A percentile compares a stretch with the other conserved stretches of the same genome.
phyloP scores from a whole-genome alignment of 2,888 invertebrate species.

The Tortricodes alternella region DNA sequence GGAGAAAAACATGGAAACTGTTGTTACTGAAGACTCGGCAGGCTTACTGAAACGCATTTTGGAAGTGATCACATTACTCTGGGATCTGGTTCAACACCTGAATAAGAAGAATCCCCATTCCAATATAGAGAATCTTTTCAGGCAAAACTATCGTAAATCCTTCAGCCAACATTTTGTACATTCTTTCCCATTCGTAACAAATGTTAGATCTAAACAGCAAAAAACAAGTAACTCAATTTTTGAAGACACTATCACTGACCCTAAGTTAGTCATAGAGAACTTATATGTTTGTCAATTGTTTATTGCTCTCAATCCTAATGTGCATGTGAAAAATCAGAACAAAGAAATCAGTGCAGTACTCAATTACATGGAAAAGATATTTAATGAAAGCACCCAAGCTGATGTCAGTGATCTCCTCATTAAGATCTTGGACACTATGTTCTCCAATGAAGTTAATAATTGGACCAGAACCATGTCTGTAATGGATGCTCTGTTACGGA shows the following conservation, averaged over 20 bases:
- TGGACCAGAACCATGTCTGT: constrained; percentile 63
- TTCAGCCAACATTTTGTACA: constrained; percentile 82
- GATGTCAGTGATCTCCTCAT: constrained; percentile 53
- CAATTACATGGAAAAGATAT: constrained; percentile 78
- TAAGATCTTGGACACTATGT: constrained; percentile 61
- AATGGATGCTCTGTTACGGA: constrained; percentile 62
- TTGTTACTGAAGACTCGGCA: constrained; percentile 85
- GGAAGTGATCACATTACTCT: constrained; percentile 84
- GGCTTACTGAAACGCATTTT: constrained; percentile 84
- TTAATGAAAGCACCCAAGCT: constrained; percentile 53
- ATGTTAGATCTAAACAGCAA: constrained; percentile 57
- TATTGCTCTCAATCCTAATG: constrained; percentile 69
- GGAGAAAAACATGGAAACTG: constrained; percentile 67
- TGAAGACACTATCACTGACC: constrained; percentile 63
- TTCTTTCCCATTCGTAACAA: constrained; percentile 83
- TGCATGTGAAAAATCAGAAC: constrained; percentile 61
- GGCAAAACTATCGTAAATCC: constrained; percentile 73
- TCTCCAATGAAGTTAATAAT: constrained; percentile 57
- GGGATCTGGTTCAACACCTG: constrained; percentile 65
- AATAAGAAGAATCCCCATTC: constrained; percentile 58
- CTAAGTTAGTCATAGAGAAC: constrained; percentile 62
- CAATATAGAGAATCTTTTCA: constrained; percentile 76
- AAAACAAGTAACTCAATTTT: constrained; percentile 40
- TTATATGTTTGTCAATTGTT: constrained; percentile 72
- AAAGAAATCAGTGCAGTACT: constrained; percentile 64